phyloP scores from a whole-genome alignment of 2,888 invertebrate genomes.

The Antheraea assamensis region DNA sequence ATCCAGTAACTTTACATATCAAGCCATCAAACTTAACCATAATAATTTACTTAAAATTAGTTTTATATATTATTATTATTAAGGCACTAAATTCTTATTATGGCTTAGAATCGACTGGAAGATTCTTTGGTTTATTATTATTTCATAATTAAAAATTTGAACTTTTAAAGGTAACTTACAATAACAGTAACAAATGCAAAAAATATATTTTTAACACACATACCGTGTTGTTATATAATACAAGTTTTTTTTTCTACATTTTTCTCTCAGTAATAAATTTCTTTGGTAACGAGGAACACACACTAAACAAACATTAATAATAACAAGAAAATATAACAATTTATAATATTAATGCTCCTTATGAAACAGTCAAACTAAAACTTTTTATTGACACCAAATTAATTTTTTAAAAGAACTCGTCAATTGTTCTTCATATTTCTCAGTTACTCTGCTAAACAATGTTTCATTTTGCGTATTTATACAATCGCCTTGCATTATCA shows the following conservation, averaged over 20 bases:
- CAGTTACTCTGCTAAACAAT: neutral
- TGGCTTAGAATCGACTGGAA: conserved; percentile 72
- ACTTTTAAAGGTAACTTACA: conserved; percentile 75
- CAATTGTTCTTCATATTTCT: neutral
- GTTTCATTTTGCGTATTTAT: neutral
- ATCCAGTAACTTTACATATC: conserved; percentile 28
- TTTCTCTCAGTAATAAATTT: conserved; percentile 57
- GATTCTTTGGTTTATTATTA: conserved; percentile 75
- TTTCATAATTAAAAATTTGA: conserved; percentile 71
- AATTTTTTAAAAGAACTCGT: neutral
- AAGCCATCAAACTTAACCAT: conserved; percentile 34
- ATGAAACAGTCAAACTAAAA: conserved; percentile 17
- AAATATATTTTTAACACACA: conserved; percentile 57
- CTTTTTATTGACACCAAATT: conserved; percentile 13
- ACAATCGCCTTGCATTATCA: no score
- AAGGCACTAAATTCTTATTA: conserved; percentile 61
- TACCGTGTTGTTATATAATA: conserved; percentile 59
- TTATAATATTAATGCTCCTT: conserved; percentile 57
- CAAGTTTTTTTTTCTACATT: conserved; percentile 51
- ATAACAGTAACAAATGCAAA: conserved; percentile 71
- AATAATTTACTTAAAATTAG: conserved; percentile 63
- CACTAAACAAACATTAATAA: conserved; percentile 75
- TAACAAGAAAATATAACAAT: conserved; percentile 80
- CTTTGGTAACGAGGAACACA: conserved; percentile 82
- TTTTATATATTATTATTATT: conserved; percentile 42